Base-by-base conservation (phyloP, 2,797 vertebrate genomes). In the Cossypha heuglini region DNA sequence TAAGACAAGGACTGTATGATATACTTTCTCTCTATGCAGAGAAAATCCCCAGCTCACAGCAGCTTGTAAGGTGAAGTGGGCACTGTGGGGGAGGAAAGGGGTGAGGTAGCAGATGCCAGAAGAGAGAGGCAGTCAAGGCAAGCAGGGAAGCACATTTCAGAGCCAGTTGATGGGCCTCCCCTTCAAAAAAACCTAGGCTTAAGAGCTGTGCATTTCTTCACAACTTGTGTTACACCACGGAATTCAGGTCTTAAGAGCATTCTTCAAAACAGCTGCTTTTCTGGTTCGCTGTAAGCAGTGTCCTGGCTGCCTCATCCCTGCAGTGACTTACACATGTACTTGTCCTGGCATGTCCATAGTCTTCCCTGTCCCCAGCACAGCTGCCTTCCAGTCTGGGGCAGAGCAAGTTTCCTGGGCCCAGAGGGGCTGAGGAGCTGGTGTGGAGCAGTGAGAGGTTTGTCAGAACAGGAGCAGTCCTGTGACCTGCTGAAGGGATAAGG, bases 331-430 rank as follows among this genome's bases (percentile, higher is more conserved):
- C 6, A 29, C 3, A 17, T 5, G 4, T 37, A 24, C 28, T 40
- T 37, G 49, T 45, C 24, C 48, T 59, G 26, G 24, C 63, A 29
- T 28, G 10, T 33, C 37, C 0, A 0, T 7, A 37, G n/a, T 6
- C 64, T 8, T 52, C 33, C 54, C n/a, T 51, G 28, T 46, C 25
- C 40, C 22, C 57, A 37, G 48, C 38, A 76, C 12, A 52, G 46
- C 33, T 64, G 49, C 46, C 43, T 80, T 66, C n/a, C 72, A 66
- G 28, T 13, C 19, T 49, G 26, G 22, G 51, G 25, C 52, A 67
- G 63, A 45, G 33, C 1, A 6, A 63, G 6, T 38, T 59, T 66
- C 4, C 7, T 4, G 16, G 37, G 21, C 11, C 25, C 25, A 61
- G 20, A 17, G 37, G 5, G 40, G 26, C 9, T 35, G 52, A 84